Evolutionary conservation across 23 tunicate genomes (phyloP).

Genomic region (Halocynthia roretzi): DNA sequence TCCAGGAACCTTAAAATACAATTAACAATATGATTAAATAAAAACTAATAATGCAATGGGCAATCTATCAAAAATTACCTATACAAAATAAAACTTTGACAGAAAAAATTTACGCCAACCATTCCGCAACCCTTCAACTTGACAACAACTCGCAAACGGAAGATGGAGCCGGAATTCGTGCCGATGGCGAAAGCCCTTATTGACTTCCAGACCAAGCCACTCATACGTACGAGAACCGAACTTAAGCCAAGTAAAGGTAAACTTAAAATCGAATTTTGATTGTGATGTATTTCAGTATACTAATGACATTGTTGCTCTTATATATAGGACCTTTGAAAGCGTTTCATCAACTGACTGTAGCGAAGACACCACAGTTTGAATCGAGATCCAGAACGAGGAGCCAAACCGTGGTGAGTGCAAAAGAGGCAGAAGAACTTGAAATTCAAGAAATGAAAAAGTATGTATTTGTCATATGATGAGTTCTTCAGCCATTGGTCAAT

Average conservation of each 20-base stretch:
- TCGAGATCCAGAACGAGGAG: conserved; percentile 26
- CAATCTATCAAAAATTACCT: too few species aligned
- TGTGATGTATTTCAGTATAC: not conserved
- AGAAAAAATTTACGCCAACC: conserved; percentile 26
- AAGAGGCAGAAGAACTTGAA: conserved; percentile 53
- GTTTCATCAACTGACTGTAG: conserved; percentile 7
- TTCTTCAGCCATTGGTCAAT: too few species aligned
- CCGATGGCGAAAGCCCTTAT: conserved; percentile 71
- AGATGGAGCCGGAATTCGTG: conserved; percentile 21
- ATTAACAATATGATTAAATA: too few species aligned
- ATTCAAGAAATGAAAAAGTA: conserved; percentile 54
- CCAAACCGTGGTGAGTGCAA: conserved; percentile 27
- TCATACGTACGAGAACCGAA: not conserved
- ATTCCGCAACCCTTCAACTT: conserved; percentile 46
- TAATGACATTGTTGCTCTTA: not conserved
- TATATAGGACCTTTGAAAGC: conserved; percentile 33
- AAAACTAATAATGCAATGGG: too few species aligned
- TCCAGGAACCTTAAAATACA: too few species aligned
- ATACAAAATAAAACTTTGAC: not conserved
- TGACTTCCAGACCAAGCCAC: conserved; percentile 33
- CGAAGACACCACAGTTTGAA: conserved; percentile 60
- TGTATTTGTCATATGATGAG: not conserved
- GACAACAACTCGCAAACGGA: conserved; percentile 16
- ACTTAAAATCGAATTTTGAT: not conserved
- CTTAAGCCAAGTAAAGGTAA: not conserved